These are phyloP conservation scores for Steinernema scapterisci DNA, from an alignment of 2,888 invertebrate species.

Conservation along the genomic window DNA sequence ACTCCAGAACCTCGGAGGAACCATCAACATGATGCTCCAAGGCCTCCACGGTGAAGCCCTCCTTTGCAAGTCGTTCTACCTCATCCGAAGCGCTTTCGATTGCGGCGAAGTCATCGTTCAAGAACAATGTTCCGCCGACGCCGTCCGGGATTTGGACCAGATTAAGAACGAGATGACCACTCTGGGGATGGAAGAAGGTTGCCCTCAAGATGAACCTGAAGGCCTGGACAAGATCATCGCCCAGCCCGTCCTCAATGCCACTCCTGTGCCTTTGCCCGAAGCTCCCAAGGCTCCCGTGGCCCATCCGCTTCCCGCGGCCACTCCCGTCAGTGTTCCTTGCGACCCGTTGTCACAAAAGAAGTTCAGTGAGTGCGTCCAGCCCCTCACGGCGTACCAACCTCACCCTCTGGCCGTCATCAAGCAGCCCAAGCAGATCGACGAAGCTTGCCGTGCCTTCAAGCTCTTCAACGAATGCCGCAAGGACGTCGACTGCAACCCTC, in stretches of 20 bases:
- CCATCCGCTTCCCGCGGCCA: conserved; percentile 44
- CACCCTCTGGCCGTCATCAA: conserved; percentile 65
- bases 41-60: conserved; percentile 65
- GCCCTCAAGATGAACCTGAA: conserved; percentile 54
- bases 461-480: conserved; percentile 54
- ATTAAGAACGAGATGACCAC: conserved; percentile 48
- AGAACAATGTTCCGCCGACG: conserved; percentile 43
- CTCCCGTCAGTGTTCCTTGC: conserved; percentile 44
- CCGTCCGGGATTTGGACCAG: background rate
- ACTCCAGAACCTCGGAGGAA: conserved; percentile 51
- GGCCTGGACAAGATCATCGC: conserved; percentile 61
- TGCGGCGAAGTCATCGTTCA: conserved; percentile 57
- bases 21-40: conserved; percentile 60
- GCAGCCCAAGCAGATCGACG: conserved; percentile 59
- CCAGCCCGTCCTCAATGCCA: conserved; percentile 49
- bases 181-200: conserved; percentile 62
- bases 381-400: conserved; percentile 62
- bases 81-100: conserved; percentile 57
- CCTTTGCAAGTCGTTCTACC: conserved; percentile 64
- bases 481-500: conserved; percentile 52
- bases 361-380: conserved; percentile 58
- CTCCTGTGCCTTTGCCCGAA: conserved; percentile 37
- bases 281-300: conserved; percentile 38
- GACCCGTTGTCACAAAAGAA: conserved; percentile 54
- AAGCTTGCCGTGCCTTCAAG: conserved; percentile 59